phyloP scores from a whole-genome alignment of 2,888 invertebrate genomes.

The Eristalis arbustorum region DNA sequence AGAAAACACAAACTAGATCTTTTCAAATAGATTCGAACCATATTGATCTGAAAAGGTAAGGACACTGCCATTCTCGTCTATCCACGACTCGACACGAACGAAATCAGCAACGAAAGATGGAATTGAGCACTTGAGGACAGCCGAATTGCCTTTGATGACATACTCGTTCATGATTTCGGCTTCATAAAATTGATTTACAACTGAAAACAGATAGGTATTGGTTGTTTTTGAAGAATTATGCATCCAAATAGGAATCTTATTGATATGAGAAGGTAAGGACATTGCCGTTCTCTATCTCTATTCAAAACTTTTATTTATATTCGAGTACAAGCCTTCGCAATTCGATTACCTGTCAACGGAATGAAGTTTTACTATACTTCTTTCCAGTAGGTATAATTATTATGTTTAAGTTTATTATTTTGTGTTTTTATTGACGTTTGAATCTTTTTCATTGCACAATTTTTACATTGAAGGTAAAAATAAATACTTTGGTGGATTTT shows the following conservation, averaged over 20 bases:
- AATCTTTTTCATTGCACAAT: no score
- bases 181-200: conserved; percentile 87
- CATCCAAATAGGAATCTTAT: neutral
- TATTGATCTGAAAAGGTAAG: conserved; percentile 77
- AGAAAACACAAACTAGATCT: neutral
- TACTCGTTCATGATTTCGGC: conserved; percentile 88
- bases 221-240: neutral
- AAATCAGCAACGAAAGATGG: conserved; percentile 89
- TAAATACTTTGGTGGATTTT: no score
- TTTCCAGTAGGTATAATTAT: no score
- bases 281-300: no score
- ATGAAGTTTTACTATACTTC: no score
- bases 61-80: conserved; percentile 82
- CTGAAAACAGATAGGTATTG: conserved; percentile 78
- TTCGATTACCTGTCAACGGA: no score
- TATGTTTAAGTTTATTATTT: no score
- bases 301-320: no score
- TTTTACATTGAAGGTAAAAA: no score
- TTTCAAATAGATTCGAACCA: conserved; percentile 74
- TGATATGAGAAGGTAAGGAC: no score
- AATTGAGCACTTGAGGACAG: conserved; percentile 87
- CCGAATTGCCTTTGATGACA: conserved; percentile 87
- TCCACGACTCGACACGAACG: conserved; percentile 86
- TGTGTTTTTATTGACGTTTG: no score
- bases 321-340: no score